Conservation (phyloP, 30 jellyfish, hydroid and myxozoan species). For the Catostylus mosaicus region DNA sequence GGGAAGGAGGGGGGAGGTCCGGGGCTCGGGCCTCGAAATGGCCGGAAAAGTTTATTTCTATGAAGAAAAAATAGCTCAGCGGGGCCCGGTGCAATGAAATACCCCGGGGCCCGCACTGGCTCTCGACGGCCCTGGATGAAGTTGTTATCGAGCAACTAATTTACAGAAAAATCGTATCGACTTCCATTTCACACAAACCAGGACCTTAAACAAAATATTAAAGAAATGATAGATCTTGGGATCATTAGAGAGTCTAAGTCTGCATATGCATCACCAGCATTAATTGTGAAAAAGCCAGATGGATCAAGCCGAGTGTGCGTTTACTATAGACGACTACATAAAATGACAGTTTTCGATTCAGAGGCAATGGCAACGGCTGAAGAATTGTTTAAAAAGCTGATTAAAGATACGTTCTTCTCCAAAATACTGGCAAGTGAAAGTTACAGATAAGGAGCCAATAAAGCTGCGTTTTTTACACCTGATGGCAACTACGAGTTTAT, state of each 20-base stretch:
- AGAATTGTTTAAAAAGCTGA: background rate
- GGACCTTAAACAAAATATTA: background rate
- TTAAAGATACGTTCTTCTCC: background rate
- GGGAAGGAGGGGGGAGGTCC: too few species aligned
- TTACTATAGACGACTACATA: background rate
- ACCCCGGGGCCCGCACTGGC: too few species aligned
- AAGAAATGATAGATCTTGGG: slow-evolving; percentile 9
- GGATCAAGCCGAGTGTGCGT: background rate
- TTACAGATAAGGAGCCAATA: background rate
- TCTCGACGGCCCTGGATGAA: too few species aligned
- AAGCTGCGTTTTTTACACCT: background rate
- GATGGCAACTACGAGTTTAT: background rate
- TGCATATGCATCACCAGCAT: background rate
- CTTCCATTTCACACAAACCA: background rate
- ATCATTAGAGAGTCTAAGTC: background rate
- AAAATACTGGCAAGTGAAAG: background rate
- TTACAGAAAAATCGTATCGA: background rate
- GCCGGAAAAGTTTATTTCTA: too few species aligned
- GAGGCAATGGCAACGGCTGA: background rate
- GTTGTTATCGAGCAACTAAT: slow-evolving; percentile 31
- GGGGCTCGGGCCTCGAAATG: too few species aligned
- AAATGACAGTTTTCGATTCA: background rate
- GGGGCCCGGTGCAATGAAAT: too few species aligned
- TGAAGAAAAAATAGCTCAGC: too few species aligned
- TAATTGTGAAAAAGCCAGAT: too few species aligned